Conservation (phyloP, 1,140 invertebrate genomes). For the Drosophila persimilis region DNA sequence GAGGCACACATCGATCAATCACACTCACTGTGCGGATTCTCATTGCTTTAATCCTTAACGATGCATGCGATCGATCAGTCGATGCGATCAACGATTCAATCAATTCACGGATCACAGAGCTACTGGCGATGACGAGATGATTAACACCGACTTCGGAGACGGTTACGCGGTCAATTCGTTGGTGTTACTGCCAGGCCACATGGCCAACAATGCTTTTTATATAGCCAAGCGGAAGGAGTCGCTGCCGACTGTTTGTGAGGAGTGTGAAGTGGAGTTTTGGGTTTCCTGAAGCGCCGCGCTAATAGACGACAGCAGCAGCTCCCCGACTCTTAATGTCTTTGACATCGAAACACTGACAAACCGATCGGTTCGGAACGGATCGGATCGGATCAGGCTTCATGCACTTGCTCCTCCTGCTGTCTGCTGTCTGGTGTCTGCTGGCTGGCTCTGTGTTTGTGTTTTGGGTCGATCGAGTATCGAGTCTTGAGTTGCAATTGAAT, state of each 20-base stretch:
- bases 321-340: conserved; percentile 46
- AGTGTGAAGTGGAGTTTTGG: conserved; percentile 20
- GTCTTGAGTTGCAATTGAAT: conserved; percentile 37
- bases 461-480: too few species aligned
- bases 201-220: conserved; percentile 76
- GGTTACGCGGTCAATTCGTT: conserved; percentile 70
- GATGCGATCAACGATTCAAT: conserved; percentile 1
- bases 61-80: conserved; percentile 41
- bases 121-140: conserved; percentile 6
- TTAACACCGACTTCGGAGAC: conserved; percentile 30
- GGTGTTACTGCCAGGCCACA: conserved; percentile 57
- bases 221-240: conserved; percentile 75
- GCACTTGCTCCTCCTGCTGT: background rate
- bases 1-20: conserved; percentile 11
- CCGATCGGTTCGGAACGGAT: conserved; percentile 33
- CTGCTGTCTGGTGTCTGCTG: background rate
- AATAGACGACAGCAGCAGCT: conserved; percentile 41
- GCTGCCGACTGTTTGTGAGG: background rate
- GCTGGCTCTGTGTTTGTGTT: too few species aligned
- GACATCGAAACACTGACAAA: conserved; percentile 55
- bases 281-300: conserved; percentile 71
- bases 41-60: conserved; percentile 27
- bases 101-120: too few species aligned
- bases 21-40: conserved; percentile 50
- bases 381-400: conserved; percentile 31